Base-by-base conservation (phyloP, 2,797 vertebrate genomes). In the Gymnopithys bicolor region DNA sequence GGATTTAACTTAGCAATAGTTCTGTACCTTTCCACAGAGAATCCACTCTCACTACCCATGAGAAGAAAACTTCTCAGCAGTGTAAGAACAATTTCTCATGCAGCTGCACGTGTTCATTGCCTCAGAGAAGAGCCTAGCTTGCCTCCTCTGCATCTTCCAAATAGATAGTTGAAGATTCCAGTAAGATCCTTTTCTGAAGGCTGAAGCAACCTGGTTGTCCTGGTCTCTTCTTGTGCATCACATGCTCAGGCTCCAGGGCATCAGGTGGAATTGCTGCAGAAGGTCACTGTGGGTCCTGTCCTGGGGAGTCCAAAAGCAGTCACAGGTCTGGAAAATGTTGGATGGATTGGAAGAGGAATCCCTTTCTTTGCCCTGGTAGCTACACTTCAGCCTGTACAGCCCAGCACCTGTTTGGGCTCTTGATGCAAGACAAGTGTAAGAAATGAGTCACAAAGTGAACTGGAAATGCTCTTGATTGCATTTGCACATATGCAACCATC, bases 401-500 rank as follows among this genome's bases (percentile, higher is more conserved):
- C 53, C 64, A 59, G 48, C 43, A 45, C 12, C 15, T 48, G 6
- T 21, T 66, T 12, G 32, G 16, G 58, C 49, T 75, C 33, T 30
- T 64, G 33, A 27, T 63, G 32, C 45, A 45, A 39, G 13, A 37
- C 21, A 41, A 43, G 10, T 32, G 5, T 37, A 33, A 88, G 49
- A 58, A 79, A 8, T 13, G 64, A n/a, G 39, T 21, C 1, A 1
- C 63, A 59, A 37, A 58, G n/a, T 35, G 66, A 75, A 7, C 33
- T 45, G 41, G 41, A 80, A 59, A 9, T 43, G 19, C 14, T 80
- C 49, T 59, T 53, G 15, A 13, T 69, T 78, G 59, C 25, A 7
- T 68, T 45, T 4, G 5, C 52, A 37, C 6, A 0, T 23, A 1
- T 52, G 13, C 22, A 71, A 2, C 52, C 6, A 2, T 7, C 19